Evolutionary conservation across 2,113 vertebrate genomes (phyloP).

Genomic region (Thunnus thynnus): DNA sequence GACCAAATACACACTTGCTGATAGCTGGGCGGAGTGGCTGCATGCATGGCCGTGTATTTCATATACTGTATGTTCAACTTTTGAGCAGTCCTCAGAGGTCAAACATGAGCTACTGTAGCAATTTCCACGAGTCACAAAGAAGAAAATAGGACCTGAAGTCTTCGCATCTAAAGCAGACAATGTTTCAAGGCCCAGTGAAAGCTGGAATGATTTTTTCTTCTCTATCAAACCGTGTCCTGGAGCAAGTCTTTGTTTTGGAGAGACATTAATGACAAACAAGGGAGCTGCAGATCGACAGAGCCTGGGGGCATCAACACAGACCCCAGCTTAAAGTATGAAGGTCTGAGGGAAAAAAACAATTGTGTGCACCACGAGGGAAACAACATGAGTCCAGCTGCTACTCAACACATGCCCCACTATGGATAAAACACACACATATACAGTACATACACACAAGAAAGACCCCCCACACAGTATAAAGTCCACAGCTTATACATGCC

Average conservation of each 20-base stretch:
- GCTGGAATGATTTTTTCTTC: slow-evolving; percentile 34
- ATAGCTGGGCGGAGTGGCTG: slow-evolving; percentile 37
- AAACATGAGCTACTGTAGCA: slow-evolving; percentile 25
- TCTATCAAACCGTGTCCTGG: slow-evolving; percentile 52
- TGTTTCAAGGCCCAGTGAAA: slow-evolving; percentile 52
- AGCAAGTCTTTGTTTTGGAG: slow-evolving; percentile 67
- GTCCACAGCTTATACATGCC: neutral
- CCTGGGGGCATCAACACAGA: slow-evolving; percentile 52
- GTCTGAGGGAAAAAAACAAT: slow-evolving; percentile 29
- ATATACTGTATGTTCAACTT: slow-evolving; percentile 15
- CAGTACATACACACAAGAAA: neutral
- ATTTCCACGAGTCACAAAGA: slow-evolving; percentile 31
- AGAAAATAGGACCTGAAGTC: slow-evolving; percentile 24
- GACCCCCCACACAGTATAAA: neutral
- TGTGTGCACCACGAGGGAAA: slow-evolving; percentile 40
- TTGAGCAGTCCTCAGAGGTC: slow-evolving; percentile 30
- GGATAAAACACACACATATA: slow-evolving; percentile 16
- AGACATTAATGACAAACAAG: slow-evolving; percentile 71
- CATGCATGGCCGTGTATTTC: slow-evolving; percentile 30
- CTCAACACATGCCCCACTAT: slow-evolving; percentile 21
- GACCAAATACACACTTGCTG: slow-evolving; percentile 38
- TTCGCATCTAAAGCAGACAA: slow-evolving; percentile 40
- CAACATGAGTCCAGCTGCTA: slow-evolving; percentile 47
- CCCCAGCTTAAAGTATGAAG: slow-evolving; percentile 37
- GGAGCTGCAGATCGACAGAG: slow-evolving; percentile 52